A percentile compares a stretch with the other conserved stretches of the same genome.
Evolutionary conservation across 2,888 invertebrate species (phyloP).

Genomic region (Gryllus longicercus): DNA sequence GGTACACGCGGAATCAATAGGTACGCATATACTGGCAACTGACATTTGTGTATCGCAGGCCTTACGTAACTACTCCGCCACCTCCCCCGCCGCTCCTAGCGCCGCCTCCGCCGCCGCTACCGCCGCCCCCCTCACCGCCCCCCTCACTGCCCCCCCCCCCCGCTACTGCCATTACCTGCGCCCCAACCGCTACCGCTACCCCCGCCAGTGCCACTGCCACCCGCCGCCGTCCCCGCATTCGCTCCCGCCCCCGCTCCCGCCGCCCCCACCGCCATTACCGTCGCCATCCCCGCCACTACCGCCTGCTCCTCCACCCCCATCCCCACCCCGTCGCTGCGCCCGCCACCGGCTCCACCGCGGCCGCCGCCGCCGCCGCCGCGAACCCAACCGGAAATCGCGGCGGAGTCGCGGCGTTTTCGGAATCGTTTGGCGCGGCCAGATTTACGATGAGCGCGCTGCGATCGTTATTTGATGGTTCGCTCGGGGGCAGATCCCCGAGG

Average conservation of each 20-base stretch:
- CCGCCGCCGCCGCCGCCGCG: neutral
- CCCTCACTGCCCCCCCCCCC: slow-evolving; percentile 59
- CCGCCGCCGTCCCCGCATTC: slow-evolving; percentile 73
- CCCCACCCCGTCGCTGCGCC: neutral
- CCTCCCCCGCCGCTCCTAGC: no score
- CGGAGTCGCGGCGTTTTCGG: neutral
- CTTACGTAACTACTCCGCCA: no score
- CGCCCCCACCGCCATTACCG: slow-evolving; percentile 46
- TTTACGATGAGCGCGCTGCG: neutral
- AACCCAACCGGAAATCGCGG: neutral
- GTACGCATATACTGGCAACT: no score
- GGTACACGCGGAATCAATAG: no score
- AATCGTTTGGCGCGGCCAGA: neutral
- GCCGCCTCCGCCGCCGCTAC: no score
- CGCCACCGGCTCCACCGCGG: neutral
- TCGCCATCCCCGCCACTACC: slow-evolving; percentile 63
- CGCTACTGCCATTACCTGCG: slow-evolving; percentile 48
- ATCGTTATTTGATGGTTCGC: neutral
- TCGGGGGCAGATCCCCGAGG: neutral
- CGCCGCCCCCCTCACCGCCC: no score
- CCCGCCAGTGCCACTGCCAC: slow-evolving; percentile 66
- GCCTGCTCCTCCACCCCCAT: slow-evolving; percentile 42
- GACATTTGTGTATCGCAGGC: no score
- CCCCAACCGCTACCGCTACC: slow-evolving; percentile 54
- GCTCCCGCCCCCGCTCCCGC: slow-evolving; percentile 72